Evolutionary conservation across 2,113 vertebrate species (phyloP), one percentile per base, ranked within the genome.

Genomic region (Paedocypris sp.): DNA sequence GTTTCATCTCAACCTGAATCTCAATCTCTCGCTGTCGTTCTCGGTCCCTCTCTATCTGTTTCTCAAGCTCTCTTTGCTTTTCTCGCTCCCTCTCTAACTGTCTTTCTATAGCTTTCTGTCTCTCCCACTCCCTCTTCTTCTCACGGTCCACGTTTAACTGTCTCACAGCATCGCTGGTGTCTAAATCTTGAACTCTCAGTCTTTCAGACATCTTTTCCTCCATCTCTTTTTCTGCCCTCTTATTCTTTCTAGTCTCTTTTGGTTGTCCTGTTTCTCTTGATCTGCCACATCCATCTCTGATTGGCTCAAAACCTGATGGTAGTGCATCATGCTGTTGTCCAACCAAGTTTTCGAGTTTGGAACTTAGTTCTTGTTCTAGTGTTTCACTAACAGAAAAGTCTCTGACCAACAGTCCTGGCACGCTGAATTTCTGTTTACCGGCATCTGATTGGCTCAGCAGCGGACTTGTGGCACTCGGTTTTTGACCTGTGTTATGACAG

Each of bases 281-380:
- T n/a, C n/a, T 31, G 75, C 78, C 0, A 83, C 39, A 59, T 25
- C 67, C 62, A 39, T 48, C 57, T 7, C 51, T 69, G 13, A 47
- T 16, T 45, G 51, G 11, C 46, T 76, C 92, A 9, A 96, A 91
- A 26, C 90, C 89, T 1, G 90, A 92, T 4, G 90, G 90, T 3
- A 77, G 33, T 48, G 75, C 85, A 68, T 88, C 86, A 57, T 78
- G 90, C 71, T 89, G 82, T 39, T 86, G 84, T 66, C 77, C 77
- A 52, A 85, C 83, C 36, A 92, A 69, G 67, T 87, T 81, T 33
- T 79, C 83, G 46, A 89, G 71, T 69, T 83, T 85, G 65, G 75
- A 87, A 36, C 79, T 87, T 16, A 83, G 73, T 12, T 87, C 82
- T 61, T 88, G 79, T 47, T 91, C 87, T 1, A 76, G 28, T 12